phyloP scores from a whole-genome alignment of 2,888 invertebrate species.

The Dynastes tityus region DNA sequence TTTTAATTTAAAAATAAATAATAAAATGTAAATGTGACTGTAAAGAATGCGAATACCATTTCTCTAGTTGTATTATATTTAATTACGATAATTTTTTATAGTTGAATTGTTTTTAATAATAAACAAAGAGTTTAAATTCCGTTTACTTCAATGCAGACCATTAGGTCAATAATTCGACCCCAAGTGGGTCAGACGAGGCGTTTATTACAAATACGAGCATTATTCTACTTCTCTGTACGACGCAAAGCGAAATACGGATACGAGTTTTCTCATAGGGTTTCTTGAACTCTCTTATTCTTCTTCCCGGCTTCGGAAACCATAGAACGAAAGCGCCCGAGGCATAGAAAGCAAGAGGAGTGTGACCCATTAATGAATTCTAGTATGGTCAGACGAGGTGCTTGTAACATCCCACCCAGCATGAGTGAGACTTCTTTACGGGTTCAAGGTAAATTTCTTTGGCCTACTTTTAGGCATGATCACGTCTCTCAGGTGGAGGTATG shows the following conservation, averaged over 20 bases:
- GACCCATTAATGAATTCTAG: conserved; percentile 38
- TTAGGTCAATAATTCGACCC: conserved; percentile 31
- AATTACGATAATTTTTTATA: conserved; percentile 20
- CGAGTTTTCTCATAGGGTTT: conserved; percentile 39
- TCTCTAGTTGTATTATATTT: conserved; percentile 24
- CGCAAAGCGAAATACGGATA: conserved; percentile 13
- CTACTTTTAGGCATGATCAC: conserved; percentile 23
- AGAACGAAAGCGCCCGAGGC: conserved; percentile 6
- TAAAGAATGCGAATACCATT: conserved; percentile 40
- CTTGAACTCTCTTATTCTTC: conserved; percentile 8
- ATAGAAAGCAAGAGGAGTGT: conserved; percentile 45
- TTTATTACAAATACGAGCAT: conserved; percentile 28
- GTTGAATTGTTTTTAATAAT: conserved; percentile 27
- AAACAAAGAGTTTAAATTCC: conserved; percentile 26
- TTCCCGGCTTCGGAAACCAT: conserved; percentile 23
- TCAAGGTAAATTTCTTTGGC: conserved; percentile 49
- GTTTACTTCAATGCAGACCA: conserved; percentile 27
- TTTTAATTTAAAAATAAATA: conserved; percentile 42
- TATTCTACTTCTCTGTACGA: not conserved
- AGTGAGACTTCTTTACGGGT: conserved; percentile 35
- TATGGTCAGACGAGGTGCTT: conserved; percentile 8
- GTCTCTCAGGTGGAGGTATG: conserved; percentile 31
- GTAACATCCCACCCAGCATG: conserved; percentile 7
- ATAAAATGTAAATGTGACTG: conserved; percentile 14
- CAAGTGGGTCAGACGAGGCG: conserved; percentile 36